phyloP scores from a whole-genome alignment of 1,140 invertebrate species.

The Listronotus oregonensis region DNA sequence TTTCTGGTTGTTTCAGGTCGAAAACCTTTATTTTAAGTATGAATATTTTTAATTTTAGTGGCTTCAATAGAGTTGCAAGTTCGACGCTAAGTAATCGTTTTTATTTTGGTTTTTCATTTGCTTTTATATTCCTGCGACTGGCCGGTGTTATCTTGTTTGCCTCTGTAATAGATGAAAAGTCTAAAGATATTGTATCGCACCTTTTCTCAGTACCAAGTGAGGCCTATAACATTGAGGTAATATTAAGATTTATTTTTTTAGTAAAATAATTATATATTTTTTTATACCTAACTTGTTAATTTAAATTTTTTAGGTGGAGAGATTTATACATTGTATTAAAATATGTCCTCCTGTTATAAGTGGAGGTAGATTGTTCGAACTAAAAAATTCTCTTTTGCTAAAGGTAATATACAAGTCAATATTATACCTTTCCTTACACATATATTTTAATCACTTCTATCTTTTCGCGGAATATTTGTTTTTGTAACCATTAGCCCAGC shows the following conservation, averaged over 20 bases:
- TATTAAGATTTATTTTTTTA: too few species aligned
- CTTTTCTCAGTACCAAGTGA: constrained; percentile 15
- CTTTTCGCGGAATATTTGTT: too few species aligned
- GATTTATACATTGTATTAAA: constrained; percentile 19
- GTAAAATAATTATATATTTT: too few species aligned
- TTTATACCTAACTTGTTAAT: too few species aligned
- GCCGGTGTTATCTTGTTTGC: constrained; percentile 19
- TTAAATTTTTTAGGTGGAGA: constrained; percentile 25
- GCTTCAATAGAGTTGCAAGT: constrained; percentile 7
- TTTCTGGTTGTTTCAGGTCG: too few species aligned
- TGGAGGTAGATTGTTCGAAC: constrained; percentile 17
- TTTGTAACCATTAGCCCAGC: too few species aligned
- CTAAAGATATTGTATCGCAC: constrained; percentile 4
- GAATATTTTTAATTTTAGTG: constrained; percentile 4
- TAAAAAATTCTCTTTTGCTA: constrained; percentile 23
- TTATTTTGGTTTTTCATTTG: constrained; percentile 25
- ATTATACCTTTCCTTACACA: too few species aligned
- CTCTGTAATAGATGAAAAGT: constrained; percentile 14
- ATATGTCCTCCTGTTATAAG: constrained; percentile 18
- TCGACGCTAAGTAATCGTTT: not conserved
- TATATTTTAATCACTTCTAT: too few species aligned
- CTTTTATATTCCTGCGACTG: constrained; percentile 15
- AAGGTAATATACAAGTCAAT: constrained; percentile 19
- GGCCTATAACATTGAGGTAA: constrained; percentile 30
- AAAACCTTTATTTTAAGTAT: too few species aligned